Evolutionary conservation across 2,113 vertebrate species (phyloP).

Genomic region (Herpetotheres cachinnans): DNA sequence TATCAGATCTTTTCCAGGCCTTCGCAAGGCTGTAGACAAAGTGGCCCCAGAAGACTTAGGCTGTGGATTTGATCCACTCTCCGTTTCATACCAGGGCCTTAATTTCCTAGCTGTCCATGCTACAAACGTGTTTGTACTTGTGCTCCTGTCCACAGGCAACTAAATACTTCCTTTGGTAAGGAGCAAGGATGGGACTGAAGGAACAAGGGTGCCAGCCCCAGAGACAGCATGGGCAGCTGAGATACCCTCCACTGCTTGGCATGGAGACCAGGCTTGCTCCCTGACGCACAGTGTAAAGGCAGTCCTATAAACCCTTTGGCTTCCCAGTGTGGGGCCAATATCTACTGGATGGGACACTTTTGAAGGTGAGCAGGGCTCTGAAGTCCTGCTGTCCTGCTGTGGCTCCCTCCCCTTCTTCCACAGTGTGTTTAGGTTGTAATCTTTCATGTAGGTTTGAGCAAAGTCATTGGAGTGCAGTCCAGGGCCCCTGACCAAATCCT

Average conservation of each 20-base stretch:
- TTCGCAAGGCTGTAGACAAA: not conserved
- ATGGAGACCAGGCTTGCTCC: not conserved
- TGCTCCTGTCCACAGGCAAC: not conserved
- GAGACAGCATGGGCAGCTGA: not conserved
- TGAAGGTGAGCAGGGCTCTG: not conserved
- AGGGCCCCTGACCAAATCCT: not conserved
- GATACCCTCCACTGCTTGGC: not conserved
- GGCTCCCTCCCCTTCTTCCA: not conserved
- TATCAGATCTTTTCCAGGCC: not conserved
- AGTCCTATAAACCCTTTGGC: not conserved
- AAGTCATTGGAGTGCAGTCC: not conserved
- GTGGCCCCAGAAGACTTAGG: not conserved
- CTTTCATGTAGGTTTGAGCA: not conserved
- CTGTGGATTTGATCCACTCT: fast-evolving
- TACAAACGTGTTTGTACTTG: not conserved
- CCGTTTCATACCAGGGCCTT: not conserved
- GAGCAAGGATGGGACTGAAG: not conserved
- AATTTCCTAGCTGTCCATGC: not conserved
- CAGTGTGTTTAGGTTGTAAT: not conserved
- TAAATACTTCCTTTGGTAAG: not conserved
- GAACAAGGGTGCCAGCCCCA: not conserved
- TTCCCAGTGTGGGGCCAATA: not conserved
- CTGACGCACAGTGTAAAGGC: no score
- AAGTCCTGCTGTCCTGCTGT: not conserved
- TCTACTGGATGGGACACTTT: not conserved